Conservation (phyloP, 2,797 vertebrate species). For the Catharus ustulatus region DNA sequence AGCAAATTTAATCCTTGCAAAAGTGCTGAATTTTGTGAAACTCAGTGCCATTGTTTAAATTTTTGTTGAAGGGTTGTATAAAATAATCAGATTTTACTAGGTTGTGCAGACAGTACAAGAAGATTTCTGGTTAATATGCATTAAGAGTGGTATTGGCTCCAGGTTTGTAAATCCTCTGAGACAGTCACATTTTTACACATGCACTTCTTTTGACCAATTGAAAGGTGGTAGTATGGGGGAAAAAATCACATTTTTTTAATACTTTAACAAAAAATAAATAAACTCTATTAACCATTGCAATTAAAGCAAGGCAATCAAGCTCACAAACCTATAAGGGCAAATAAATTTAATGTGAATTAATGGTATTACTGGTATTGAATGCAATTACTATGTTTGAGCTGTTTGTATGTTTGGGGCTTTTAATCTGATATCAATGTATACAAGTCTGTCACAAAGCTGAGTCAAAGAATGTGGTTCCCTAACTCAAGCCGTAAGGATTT, state of each 20-base stretch:
- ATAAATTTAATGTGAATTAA: not conserved
- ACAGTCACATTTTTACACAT: not conserved
- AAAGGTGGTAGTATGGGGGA: not conserved
- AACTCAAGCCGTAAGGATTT: not conserved
- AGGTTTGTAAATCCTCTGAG: constrained; percentile 27
- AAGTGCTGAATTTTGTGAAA: constrained; percentile 16
- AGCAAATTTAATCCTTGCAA: constrained; percentile 17
- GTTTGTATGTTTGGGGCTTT: not conserved
- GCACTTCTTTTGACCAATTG: not conserved
- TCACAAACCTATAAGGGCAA: not conserved
- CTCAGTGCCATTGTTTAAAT: constrained; percentile 23
- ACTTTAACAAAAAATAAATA: not conserved
- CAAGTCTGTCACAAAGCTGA: not conserved
- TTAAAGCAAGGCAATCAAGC: not conserved
- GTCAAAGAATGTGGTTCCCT: not conserved
- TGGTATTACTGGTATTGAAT: not conserved
- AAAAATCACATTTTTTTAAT: not conserved
- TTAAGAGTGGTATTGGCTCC: not conserved
- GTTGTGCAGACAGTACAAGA: not conserved
- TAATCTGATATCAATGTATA: not conserved
- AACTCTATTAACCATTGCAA: not conserved
- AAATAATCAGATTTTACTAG: not conserved
- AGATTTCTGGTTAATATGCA: constrained; percentile 26
- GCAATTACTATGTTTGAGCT: not conserved
- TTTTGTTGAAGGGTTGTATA: constrained; percentile 41